Percentiles rank a stretch among this genome's conserved stretches.
phyloP scores from a whole-genome alignment of 2,888 invertebrate species.

The Monoplex corrugatus region DNA sequence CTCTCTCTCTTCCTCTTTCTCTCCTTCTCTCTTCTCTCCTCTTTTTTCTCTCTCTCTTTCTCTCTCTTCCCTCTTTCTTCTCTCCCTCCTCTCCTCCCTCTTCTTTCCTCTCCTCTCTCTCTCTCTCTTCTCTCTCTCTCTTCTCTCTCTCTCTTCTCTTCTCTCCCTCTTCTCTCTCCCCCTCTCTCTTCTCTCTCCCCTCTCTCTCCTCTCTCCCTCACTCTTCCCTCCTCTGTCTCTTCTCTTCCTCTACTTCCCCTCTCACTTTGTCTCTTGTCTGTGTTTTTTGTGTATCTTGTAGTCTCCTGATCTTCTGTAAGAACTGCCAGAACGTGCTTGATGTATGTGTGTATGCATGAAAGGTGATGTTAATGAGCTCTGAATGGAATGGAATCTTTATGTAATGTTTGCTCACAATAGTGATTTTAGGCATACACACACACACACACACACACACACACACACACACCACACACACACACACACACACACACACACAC shows the following conservation, averaged over 20 bases:
- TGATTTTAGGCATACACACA: too few relatives aligned
- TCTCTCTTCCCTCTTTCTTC: not conserved
- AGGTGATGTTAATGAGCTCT: too few relatives aligned
- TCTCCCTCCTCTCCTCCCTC: not conserved
- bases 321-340: too few relatives aligned
- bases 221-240: constrained; percentile 23
- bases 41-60: not conserved
- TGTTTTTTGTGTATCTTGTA: not conserved
- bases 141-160: not conserved
- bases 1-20: not conserved
- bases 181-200: constrained; percentile 15
- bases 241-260: too few relatives aligned
- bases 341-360: too few relatives aligned
- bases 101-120: not conserved
- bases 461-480: too few relatives aligned
- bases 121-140: not conserved
- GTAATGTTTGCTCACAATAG: too few relatives aligned
- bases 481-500: too few relatives aligned
- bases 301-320: too few relatives aligned
- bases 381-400: too few relatives aligned
- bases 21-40: not conserved
- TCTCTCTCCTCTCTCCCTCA: not conserved
- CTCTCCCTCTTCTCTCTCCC: not conserved
- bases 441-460: too few relatives aligned
- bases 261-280: too few relatives aligned